Evolutionary conservation across 2,113 vertebrate species (phyloP), one percentile per base, ranked within the genome.

Genomic region (Clupea harengus): DNA sequence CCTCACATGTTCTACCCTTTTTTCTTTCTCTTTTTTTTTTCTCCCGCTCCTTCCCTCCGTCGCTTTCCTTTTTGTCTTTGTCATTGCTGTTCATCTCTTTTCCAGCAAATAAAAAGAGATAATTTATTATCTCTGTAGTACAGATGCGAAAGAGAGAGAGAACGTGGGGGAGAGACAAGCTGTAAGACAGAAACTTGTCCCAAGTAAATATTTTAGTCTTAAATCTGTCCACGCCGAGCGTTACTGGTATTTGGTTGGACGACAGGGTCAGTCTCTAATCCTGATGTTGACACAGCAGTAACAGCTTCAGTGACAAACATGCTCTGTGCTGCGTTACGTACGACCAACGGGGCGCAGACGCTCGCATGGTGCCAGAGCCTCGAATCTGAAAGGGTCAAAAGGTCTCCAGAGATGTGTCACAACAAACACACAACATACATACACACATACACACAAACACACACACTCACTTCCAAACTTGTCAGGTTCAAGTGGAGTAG

Each of bases 171-270:
- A 72, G 25, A 72, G 28, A 28, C 64, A 28, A 32, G 64, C 25
- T 72, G 64, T 28, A 72, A 25, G 64, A 72, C 64, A 32, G 64
- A 72, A 25, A 32, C 28, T 72, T 72, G 64, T 25, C 64, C 64
- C 64, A 32, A 72, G 64, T 32, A 72, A 72, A 72, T 72, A 72
- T 72, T 18, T 72, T 25, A 72, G 25, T 72, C 64, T 72, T 72
- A 72, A 72, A 72, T 72, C 64, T 72, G 64, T 72, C 64, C 28
- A 25, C 64, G 8, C 64, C 25, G 28, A 28, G n/a, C 15, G 64
- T 72, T 72, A 72, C 64, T 72, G 64, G 64, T 72, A 72, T 72
- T 72, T 72, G 64, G 64, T 72, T 28, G 64, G 64, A 72, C 25
- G n/a, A 72, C 64, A 13, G 28, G 64, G 64, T 72, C 64, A 72